Evolutionary conservation across 2,113 vertebrate species (phyloP).

Genomic region (Zonotrichia leucophrys): DNA sequence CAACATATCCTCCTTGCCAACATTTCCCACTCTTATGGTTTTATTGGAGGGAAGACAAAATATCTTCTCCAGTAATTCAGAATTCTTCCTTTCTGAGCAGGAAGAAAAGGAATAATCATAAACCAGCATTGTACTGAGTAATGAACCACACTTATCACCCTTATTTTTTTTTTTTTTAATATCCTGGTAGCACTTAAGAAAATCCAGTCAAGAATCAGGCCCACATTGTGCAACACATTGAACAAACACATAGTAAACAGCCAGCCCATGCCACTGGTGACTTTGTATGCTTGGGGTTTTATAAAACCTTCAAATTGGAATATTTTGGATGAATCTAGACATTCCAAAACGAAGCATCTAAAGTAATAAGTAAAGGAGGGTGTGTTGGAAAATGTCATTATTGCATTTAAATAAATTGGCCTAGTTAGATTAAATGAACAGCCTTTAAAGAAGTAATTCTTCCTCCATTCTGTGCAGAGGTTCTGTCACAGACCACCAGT

Average conservation of each 20-base stretch:
- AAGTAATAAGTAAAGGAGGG: not conserved
- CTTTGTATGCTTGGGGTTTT: not conserved
- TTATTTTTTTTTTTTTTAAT: not conserved
- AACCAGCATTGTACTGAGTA: not conserved
- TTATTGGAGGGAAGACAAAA: not conserved
- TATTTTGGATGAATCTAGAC: conserved; percentile 5
- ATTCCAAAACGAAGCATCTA: not conserved
- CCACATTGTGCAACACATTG: not conserved
- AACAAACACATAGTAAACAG: not conserved
- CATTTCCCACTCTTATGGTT: not conserved
- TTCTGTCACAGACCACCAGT: conserved; percentile 63
- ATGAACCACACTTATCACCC: not conserved
- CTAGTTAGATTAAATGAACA: conserved; percentile 52
- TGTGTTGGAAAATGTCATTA: conserved; percentile 39
- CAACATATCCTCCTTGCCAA: not conserved
- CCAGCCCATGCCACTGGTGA: not conserved
- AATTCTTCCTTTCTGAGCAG: not conserved
- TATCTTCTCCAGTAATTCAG: not conserved
- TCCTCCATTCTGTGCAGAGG: conserved; percentile 6
- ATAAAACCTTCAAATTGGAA: not conserved
- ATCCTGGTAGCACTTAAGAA: not conserved
- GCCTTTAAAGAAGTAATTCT: conserved; percentile 48
- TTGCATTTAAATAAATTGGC: conserved; percentile 59
- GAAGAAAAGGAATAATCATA: not conserved
- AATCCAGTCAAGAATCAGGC: not conserved